Percentiles rank a stretch among this genome's conserved stretches.
phyloP scores from a whole-genome alignment of 2,888 invertebrate species.

The Rotaria sp. region DNA sequence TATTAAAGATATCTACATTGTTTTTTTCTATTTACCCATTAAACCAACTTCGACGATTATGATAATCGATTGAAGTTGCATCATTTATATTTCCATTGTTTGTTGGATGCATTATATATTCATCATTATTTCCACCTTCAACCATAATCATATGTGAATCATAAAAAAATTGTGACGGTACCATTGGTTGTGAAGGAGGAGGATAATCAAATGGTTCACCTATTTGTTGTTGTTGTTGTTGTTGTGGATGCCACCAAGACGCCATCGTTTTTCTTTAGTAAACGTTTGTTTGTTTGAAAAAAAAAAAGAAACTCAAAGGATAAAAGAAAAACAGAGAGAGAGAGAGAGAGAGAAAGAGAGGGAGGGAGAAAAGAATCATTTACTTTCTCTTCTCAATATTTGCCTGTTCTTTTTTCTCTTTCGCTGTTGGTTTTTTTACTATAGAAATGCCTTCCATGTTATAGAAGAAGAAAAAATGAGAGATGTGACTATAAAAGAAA shows the following conservation, averaged over 20 bases:
- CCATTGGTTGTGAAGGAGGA: neutral
- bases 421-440: too few species aligned
- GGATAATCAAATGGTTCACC: conserved; percentile 8
- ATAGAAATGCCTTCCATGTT: too few species aligned
- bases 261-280: conserved; percentile 14
- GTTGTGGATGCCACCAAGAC: neutral
- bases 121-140: neutral
- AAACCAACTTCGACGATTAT: neutral
- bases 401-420: neutral
- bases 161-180: neutral
- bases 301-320: neutral
- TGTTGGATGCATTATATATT: neutral
- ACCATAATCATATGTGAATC: neutral
- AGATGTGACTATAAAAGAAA: too few species aligned
- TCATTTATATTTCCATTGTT: neutral
- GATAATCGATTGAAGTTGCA: neutral
- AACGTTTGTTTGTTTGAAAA: conserved; percentile 22
- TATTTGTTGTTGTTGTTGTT: neutral
- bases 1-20: too few species aligned
- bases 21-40: neutral
- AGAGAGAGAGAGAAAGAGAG: neutral
- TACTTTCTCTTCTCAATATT: conserved; percentile 12
- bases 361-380: neutral
- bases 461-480: too few species aligned
- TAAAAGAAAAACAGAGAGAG: neutral